These are phyloP conservation scores for Oceanodroma leucorhoa DNA, from an alignment of 2,797 vertebrate species.

Conservation along the genomic window DNA sequence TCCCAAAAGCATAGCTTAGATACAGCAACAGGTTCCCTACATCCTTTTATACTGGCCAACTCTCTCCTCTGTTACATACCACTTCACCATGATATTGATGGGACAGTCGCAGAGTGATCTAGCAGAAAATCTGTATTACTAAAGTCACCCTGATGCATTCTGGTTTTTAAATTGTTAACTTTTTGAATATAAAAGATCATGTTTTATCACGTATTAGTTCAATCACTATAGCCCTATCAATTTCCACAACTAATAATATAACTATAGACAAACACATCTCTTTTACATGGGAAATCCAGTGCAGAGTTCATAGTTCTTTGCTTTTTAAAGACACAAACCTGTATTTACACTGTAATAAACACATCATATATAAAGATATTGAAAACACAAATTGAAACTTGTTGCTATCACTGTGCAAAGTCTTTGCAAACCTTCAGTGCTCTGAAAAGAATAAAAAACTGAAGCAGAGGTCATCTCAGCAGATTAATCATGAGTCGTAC, in stretches of 20 bases:
- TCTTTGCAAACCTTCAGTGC: background rate
- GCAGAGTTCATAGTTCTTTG: background rate
- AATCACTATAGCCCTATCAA: background rate
- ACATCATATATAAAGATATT: background rate
- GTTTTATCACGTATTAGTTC: background rate
- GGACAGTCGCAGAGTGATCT: background rate
- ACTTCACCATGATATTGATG: background rate
- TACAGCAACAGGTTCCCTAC: background rate
- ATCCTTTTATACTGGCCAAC: background rate
- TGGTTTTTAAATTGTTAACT: background rate
- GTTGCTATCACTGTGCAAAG: background rate
- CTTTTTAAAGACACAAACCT: background rate
- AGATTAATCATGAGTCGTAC: background rate
- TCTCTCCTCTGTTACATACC: background rate
- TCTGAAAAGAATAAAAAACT: slow-evolving; percentile 18
- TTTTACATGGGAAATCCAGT: background rate
- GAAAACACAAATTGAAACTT: background rate
- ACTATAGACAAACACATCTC: background rate
- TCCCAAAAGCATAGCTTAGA: background rate
- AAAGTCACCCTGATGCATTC: background rate
- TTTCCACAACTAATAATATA: background rate
- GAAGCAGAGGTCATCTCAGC: slow-evolving; percentile 9
- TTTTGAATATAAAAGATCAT: background rate
- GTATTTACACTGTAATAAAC: background rate
- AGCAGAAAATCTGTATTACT: background rate